These are phyloP conservation scores for Calephelis perditalis DNA, from an alignment of 2,888 invertebrate genomes.

Conservation along the genomic window DNA sequence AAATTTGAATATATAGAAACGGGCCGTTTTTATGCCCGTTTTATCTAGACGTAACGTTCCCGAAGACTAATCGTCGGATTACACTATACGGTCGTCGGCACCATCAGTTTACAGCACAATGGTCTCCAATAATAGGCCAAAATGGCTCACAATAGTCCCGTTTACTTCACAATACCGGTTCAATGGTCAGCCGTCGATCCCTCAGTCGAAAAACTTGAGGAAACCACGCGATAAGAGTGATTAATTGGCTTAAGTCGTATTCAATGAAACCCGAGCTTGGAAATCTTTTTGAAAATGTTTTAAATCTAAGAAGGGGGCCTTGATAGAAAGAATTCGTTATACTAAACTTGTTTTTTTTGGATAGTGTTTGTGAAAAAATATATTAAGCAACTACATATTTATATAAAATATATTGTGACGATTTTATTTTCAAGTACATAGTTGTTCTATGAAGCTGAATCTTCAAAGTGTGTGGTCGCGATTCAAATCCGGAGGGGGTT, in stretches of 20 bases:
- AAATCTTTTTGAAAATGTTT: slow-evolving; percentile 30
- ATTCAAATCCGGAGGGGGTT: too few species aligned
- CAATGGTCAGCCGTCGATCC: slow-evolving; percentile 59
- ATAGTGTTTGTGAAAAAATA: too few species aligned
- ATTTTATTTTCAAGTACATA: too few species aligned
- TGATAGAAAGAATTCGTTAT: not conserved
- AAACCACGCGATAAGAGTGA: slow-evolving; percentile 73
- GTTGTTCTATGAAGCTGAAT: too few species aligned
- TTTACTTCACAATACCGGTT: slow-evolving; percentile 56
- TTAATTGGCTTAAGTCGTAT: slow-evolving; percentile 71
- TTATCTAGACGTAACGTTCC: not conserved
- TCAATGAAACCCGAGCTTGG: slow-evolving; percentile 63
- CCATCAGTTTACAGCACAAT: slow-evolving; percentile 68
- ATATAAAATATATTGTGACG: too few species aligned
- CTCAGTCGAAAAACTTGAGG: slow-evolving; percentile 59
- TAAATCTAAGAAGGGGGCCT: slow-evolving; percentile 6
- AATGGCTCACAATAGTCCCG: slow-evolving; percentile 48
- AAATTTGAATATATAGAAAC: not conserved
- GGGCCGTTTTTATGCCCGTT: slow-evolving; percentile 26
- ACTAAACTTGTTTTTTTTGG: too few species aligned
- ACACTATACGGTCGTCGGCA: slow-evolving; percentile 46
- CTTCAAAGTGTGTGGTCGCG: too few species aligned
- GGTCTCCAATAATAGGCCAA: slow-evolving; percentile 48
- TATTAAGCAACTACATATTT: too few species aligned
- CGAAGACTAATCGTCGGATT: slow-evolving; percentile 66